Evolutionary conservation across 1,140 invertebrate species (phyloP).

Genomic region (Teleogryllus occipitalis): DNA sequence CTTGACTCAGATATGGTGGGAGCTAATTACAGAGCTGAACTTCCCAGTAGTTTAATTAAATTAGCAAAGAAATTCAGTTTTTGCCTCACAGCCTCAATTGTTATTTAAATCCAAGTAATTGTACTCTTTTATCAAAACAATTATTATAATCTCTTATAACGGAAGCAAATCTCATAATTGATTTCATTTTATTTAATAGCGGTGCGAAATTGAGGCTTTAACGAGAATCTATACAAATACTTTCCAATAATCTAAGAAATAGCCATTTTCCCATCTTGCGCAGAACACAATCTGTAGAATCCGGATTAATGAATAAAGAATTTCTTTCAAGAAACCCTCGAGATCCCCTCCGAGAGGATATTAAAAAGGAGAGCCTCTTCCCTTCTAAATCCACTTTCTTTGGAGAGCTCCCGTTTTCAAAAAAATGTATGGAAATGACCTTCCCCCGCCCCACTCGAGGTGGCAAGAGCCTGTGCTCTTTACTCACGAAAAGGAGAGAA

Average conservation of each 20-base stretch:
- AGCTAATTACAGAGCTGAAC: too few species aligned
- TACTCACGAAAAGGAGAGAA: too few species aligned
- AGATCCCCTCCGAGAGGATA: background rate
- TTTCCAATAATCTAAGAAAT: background rate
- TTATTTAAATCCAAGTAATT: too few species aligned
- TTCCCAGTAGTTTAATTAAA: too few species aligned
- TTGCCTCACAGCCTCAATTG: too few species aligned
- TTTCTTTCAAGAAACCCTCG: background rate
- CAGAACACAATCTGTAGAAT: background rate
- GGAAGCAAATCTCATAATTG: too few species aligned
- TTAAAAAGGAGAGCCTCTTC: background rate
- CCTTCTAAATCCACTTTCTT: background rate
- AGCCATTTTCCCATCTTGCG: background rate
- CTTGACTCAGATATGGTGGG: too few species aligned
- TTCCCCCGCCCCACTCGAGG: background rate
- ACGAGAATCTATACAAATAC: background rate
- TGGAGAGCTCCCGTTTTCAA: background rate
- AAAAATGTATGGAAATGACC: constrained; percentile 1
- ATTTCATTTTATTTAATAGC: too few species aligned
- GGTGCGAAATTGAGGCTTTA: background rate
- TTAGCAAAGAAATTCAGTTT: too few species aligned
- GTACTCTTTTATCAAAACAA: too few species aligned
- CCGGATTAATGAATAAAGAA: background rate
- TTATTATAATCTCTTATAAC: too few species aligned
- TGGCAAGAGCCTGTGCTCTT: too few species aligned